Conservation (phyloP, 2,888 invertebrate genomes). For the Erebia aethiops region DNA sequence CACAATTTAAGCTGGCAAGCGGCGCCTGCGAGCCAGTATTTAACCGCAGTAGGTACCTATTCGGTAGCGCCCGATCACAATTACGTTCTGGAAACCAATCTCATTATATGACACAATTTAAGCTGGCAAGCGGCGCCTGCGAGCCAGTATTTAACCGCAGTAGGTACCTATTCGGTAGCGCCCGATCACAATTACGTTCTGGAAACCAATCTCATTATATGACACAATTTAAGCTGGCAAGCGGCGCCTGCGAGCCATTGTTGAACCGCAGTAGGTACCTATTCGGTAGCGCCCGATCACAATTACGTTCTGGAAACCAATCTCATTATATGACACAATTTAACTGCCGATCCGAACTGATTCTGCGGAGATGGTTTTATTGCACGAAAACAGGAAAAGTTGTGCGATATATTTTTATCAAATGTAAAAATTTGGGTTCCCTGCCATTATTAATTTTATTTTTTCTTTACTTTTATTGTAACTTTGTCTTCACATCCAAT, state of each 20-base stretch:
- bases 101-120: conserved; percentile 12
- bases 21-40: not conserved
- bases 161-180: not conserved
- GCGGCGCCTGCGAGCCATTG: not conserved
- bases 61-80: not conserved
- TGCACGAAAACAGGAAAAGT: not conserved
- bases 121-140: not conserved
- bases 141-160: conserved; percentile 1
- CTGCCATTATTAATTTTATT: not conserved
- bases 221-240: not conserved
- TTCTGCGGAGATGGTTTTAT: conserved; percentile 6
- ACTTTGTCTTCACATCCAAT: too few species aligned
- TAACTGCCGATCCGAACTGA: conserved; percentile 1
- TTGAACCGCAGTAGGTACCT: conserved; percentile 1
- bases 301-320: not conserved
- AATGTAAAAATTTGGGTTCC: not conserved
- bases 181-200: not conserved
- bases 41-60: not conserved
- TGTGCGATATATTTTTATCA: not conserved
- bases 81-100: conserved; percentile 6
- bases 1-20: not conserved
- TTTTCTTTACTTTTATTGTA: not conserved
- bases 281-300: not conserved
- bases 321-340: conserved; percentile 12
- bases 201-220: conserved; percentile 12